phyloP scores from a whole-genome alignment of 2,797 vertebrate species.

The Orientallactaga sibirica region DNA sequence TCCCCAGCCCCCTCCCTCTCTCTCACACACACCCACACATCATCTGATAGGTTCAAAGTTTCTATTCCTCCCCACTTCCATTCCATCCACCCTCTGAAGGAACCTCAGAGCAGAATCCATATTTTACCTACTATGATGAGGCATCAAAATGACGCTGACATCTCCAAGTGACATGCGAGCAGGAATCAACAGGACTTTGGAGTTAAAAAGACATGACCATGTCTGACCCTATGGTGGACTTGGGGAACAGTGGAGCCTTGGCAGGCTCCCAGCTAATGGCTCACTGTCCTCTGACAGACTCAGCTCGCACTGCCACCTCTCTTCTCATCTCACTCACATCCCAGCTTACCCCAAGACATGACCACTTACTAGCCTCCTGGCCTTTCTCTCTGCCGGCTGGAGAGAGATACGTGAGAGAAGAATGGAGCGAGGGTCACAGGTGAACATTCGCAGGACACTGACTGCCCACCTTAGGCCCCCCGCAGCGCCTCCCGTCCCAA shows the following conservation, averaged over 20 bases:
- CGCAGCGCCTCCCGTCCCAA: background rate
- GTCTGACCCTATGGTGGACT: background rate
- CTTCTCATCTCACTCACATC: background rate
- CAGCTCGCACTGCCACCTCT: background rate
- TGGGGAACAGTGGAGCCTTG: background rate
- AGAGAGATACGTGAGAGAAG: background rate
- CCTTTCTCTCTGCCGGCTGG: background rate
- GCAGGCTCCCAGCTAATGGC: background rate
- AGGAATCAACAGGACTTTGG: background rate
- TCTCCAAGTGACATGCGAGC: background rate
- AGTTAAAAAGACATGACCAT: no score
- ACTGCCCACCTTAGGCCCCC: no score
- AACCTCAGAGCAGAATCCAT: background rate
- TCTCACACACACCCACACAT: background rate
- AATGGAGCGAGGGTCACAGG: background rate
- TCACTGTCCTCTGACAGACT: background rate
- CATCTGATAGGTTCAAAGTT: background rate
- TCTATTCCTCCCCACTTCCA: background rate
- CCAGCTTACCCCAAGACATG: background rate
- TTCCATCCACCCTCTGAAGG: background rate
- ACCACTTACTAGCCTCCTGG: background rate
- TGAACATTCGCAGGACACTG: background rate
- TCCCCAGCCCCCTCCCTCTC: rapidly evolving
- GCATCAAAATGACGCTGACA: background rate
- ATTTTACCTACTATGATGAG: background rate